Conservation (phyloP, 2,113 vertebrate species). For the Sebastes schlegelii region DNA sequence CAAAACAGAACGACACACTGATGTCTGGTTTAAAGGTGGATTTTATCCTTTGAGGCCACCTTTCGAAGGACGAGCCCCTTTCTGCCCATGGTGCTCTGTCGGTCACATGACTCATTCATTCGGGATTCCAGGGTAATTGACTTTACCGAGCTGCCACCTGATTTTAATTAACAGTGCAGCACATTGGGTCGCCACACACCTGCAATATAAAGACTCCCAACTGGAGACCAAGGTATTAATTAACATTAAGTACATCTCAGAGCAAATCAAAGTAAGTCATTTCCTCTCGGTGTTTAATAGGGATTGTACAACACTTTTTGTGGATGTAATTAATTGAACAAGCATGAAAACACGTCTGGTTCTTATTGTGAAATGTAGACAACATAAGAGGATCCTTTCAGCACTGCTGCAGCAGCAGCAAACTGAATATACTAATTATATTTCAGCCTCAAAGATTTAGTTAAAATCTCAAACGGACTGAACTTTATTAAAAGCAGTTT, state of each 20-base stretch:
- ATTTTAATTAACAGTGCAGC: slow-evolving; percentile 73
- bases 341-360: slow-evolving; percentile 23
- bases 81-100: slow-evolving; percentile 18
- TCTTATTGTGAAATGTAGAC: slow-evolving; percentile 28
- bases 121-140: slow-evolving; percentile 72
- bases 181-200: slow-evolving; percentile 46
- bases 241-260: slow-evolving; percentile 68
- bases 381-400: not conserved
- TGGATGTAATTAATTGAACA: slow-evolving; percentile 59
- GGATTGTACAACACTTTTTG: slow-evolving; percentile 26
- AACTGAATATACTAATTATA: slow-evolving; percentile 16
- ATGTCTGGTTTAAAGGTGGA: not conserved
- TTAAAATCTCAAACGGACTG: slow-evolving; percentile 14
- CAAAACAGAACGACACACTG: not conserved
- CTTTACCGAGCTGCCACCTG: slow-evolving; percentile 62
- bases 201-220: slow-evolving; percentile 50
- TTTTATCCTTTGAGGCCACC: not conserved
- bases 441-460: slow-evolving; percentile 6
- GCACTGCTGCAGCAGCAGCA: slow-evolving; percentile 22
- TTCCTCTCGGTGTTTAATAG: slow-evolving; percentile 23
- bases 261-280: slow-evolving; percentile 60
- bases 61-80: slow-evolving; percentile 44
- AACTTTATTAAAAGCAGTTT: slow-evolving; percentile 30
- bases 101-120: slow-evolving; percentile 50
- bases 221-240: slow-evolving; percentile 69